These are phyloP conservation scores for Actinia equina DNA, from an alignment of 64 coral and sea anemone genomes.

Conservation along the genomic window DNA sequence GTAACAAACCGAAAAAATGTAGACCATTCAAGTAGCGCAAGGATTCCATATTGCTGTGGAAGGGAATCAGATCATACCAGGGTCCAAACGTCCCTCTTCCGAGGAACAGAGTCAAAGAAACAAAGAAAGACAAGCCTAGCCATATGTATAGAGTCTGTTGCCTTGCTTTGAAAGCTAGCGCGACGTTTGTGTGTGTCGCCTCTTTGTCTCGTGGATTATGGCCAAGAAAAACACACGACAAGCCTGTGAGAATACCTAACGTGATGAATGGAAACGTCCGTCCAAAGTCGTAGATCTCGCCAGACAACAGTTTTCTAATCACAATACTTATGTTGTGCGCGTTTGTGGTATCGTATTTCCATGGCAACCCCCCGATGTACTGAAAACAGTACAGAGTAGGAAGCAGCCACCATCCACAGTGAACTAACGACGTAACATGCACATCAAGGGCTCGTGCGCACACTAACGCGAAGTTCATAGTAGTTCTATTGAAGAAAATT, in stretches of 20 bases:
- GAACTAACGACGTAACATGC: conserved; percentile 28
- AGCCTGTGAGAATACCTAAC: conserved; percentile 30
- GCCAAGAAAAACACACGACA: conserved; percentile 34
- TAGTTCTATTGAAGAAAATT: not conserved
- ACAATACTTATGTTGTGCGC: conserved; percentile 41
- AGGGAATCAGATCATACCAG: conserved; percentile 70
- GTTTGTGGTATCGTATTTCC: conserved; percentile 65
- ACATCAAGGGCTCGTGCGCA: conserved; percentile 23
- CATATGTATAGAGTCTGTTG: conserved; percentile 31
- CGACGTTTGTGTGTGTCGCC: not conserved
- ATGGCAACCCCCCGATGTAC: conserved; percentile 75
- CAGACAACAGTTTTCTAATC: conserved; percentile 45
- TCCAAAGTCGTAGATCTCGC: conserved; percentile 63
- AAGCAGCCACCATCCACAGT: conserved; percentile 67
- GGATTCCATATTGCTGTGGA: conserved; percentile 64
- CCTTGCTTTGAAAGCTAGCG: not conserved
- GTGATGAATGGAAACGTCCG: conserved; percentile 65
- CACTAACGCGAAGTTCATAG: not conserved
- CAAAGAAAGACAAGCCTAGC: conserved; percentile 32
- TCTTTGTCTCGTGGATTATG: not conserved
- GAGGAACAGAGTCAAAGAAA: conserved; percentile 50
- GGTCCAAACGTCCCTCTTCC: conserved; percentile 58
- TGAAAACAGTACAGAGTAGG: conserved; percentile 39
- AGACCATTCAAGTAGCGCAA: conserved; percentile 71
- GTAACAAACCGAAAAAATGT: conserved; percentile 68